These are phyloP conservation scores for Carterocephalus palaemon DNA, from an alignment of 2,888 invertebrate genomes.

Conservation along the genomic window DNA sequence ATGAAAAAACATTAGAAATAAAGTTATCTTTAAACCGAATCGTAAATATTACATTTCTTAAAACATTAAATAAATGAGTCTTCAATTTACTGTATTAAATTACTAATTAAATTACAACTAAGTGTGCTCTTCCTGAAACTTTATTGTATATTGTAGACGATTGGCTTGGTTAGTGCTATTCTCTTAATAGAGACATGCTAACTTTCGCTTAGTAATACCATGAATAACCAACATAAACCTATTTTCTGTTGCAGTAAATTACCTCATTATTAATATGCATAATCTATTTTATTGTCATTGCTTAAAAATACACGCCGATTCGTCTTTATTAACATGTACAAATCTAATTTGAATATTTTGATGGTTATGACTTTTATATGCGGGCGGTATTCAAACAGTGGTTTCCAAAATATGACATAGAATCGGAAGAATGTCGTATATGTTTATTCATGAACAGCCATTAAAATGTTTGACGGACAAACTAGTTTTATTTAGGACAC, in stretches of 20 bases:
- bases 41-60: no score
- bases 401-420: slow-evolving; percentile 8
- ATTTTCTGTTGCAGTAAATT: slow-evolving; percentile 11
- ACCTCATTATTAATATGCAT: slow-evolving; percentile 11
- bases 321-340: slow-evolving; percentile 13
- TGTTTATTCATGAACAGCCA: slow-evolving; percentile 10
- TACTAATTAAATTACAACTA: no score
- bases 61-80: no score
- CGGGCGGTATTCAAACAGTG: slow-evolving; percentile 1
- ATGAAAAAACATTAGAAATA: no score
- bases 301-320: slow-evolving; percentile 7
- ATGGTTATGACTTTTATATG: slow-evolving; percentile 13
- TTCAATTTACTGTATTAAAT: no score
- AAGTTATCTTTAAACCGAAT: no score
- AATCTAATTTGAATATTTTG: slow-evolving; percentile 10
- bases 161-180: no score
- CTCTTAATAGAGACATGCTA: no score
- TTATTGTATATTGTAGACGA: no score
- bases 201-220: no score
- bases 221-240: slow-evolving; percentile 1
- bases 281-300: slow-evolving; percentile 17
- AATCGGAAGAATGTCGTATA: not conserved
- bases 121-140: no score
- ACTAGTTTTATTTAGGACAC: slow-evolving; percentile 1
- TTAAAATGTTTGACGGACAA: slow-evolving; percentile 6